These are phyloP conservation scores for Hyposmocoma kahamanoa DNA, from an alignment of 1,140 invertebrate species.

Conservation along the genomic window DNA sequence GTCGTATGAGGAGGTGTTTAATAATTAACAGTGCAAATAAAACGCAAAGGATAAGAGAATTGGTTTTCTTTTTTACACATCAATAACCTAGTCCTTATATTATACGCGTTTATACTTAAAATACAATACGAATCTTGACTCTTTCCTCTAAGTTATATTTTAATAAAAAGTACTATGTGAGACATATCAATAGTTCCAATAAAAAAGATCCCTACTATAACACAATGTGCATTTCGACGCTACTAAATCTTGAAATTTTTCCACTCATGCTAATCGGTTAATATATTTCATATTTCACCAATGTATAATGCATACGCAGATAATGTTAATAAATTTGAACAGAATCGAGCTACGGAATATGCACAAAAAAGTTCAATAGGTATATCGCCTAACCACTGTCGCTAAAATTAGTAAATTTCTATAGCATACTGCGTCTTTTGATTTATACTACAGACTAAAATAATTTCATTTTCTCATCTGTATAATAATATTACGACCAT, in stretches of 20 bases:
- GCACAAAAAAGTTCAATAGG: no score
- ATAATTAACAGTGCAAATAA: no score
- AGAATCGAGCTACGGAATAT: no score
- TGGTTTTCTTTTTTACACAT: slow-evolving; percentile 65
- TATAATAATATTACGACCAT: no score
- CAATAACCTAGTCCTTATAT: slow-evolving; percentile 57
- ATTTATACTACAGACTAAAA: no score
- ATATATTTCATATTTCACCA: slow-evolving; percentile 8
- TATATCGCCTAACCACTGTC: no score
- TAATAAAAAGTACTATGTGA: slow-evolving; percentile 59
- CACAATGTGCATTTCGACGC: slow-evolving; percentile 32
- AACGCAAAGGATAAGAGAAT: slow-evolving; percentile 55
- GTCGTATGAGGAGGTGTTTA: no score
- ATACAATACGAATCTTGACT: slow-evolving; percentile 68
- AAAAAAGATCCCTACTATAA: slow-evolving; percentile 41
- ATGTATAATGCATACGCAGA: not conserved
- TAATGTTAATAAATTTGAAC: not conserved
- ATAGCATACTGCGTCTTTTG: no score
- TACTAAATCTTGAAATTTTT: slow-evolving; percentile 17
- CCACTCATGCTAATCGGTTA: slow-evolving; percentile 27
- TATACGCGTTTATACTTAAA: slow-evolving; percentile 53
- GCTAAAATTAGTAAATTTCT: no score
- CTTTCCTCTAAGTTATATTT: slow-evolving; percentile 52
- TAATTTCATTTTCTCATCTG: no score
- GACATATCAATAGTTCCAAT: slow-evolving; percentile 49